Evolutionary conservation across 2,888 invertebrate genomes (phyloP), one percentile per base, ranked within the genome.

Genomic region (Sisyra terminalis): DNA sequence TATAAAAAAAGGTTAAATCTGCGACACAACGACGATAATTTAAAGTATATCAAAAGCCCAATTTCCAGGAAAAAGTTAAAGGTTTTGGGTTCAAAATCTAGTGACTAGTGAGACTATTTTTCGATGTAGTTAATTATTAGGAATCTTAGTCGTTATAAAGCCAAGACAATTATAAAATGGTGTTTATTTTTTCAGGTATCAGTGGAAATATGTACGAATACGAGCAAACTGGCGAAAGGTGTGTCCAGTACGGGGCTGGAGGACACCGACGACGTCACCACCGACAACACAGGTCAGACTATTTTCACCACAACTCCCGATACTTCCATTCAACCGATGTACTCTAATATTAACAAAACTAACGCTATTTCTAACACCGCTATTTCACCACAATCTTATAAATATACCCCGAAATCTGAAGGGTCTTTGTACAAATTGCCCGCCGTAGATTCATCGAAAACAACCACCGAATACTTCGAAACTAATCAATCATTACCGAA

Each of bases 321-420:
- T 59, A 56, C 54, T 56, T 35, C 36, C 66, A 56, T 55, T 57
- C 24, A 24, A 24, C 61, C 54, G 62, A 63, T 65, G 67, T 67
- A 67, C 69, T 70, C 69, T 71, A 70, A 67, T 65, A 65, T 56
- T 55, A 60, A 62, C 44, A 42, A 40, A 47, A 59, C 58, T 58
- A 57, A 39, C 45, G 48, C 45, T 46, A 24, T 24, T 24, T 24
- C 24, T 24, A 24, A 24, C 24, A 24, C 24, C 24, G 24, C 24
- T 24, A n/a, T 9, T 9, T 35, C 35, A 35, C 35, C 40, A 52
- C 52, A 44, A 53, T 56, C 53, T 58, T 55, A 55, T 56, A 50
- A 41, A 41, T 44, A 42, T 42, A 43, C 35, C 18, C 46, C 55
- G 49, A 59, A 59, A 47, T 64, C 65, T 56, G 70, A 71, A 66